Conservation (phyloP, 2,113 vertebrate genomes). For the Meriones unguiculatus region DNA sequence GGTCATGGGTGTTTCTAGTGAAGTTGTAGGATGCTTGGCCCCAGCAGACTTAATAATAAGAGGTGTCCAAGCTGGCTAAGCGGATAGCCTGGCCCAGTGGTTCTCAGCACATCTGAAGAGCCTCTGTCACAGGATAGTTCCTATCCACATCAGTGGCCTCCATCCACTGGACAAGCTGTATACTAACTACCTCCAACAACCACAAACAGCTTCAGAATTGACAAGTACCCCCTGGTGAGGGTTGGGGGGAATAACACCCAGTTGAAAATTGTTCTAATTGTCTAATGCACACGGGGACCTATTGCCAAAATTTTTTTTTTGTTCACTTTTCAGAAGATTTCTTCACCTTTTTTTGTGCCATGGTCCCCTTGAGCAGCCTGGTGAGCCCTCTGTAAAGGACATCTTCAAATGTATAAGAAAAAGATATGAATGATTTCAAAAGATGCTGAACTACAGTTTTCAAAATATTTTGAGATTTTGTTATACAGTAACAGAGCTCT, state of each 20-base stretch:
- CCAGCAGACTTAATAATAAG: background rate
- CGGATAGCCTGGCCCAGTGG: background rate
- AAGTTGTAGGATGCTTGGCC: background rate
- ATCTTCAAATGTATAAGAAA: background rate
- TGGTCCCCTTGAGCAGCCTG: background rate
- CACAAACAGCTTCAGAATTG: background rate
- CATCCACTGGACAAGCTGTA: background rate
- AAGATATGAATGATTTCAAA: slow-evolving; percentile 29
- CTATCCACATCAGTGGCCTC: background rate
- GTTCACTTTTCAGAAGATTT: background rate
- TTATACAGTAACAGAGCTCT: background rate
- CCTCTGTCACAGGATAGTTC: background rate
- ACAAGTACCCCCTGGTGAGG: background rate
- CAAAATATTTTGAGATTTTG: slow-evolving; percentile 45
- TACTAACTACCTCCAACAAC: background rate
- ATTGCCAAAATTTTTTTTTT: too few species aligned
- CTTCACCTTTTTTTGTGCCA: background rate
- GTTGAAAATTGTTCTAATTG: background rate
- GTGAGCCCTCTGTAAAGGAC: background rate
- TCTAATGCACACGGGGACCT: background rate
- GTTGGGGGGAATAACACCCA: background rate
- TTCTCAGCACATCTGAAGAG: background rate
- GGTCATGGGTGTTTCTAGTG: background rate
- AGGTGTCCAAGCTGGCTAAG: background rate
- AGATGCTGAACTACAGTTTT: background rate